A percentile compares a stretch with the other conserved stretches of the same genome.
phyloP scores from a whole-genome alignment of 2,888 invertebrate genomes.

The Muscina levida region DNA sequence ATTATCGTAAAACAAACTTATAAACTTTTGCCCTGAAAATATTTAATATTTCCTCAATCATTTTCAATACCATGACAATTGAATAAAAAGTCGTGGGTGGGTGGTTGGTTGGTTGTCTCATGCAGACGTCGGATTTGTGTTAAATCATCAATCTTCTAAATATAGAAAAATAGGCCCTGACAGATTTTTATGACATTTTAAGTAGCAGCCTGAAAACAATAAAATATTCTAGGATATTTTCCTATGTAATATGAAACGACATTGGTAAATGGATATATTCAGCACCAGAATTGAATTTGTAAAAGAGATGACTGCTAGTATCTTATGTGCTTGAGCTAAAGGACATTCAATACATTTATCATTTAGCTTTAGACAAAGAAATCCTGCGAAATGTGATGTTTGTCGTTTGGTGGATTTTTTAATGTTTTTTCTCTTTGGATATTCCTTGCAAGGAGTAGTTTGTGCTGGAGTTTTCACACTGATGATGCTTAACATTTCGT shows the following conservation, averaged over 20 bases:
- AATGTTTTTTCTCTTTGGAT: background rate
- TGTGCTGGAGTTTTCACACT: background rate
- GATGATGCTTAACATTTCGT: constrained; percentile 39
- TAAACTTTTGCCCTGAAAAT: no score
- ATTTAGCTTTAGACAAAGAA: background rate
- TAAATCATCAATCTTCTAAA: constrained; percentile 48
- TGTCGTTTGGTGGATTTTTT: constrained; percentile 6
- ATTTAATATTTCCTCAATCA: no score
- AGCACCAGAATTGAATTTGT: no score
- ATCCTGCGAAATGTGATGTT: background rate
- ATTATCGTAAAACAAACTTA: no score
- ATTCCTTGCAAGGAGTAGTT: background rate
- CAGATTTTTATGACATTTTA: constrained; percentile 62
- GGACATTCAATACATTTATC: constrained; percentile 32
- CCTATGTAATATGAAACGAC: background rate
- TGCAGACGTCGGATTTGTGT: constrained; percentile 4
- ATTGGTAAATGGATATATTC: background rate
- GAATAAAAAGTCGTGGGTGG: background rate
- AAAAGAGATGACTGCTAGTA: no score
- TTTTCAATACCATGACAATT: no score
- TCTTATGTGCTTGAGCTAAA: background rate
- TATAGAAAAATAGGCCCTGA: constrained; percentile 31
- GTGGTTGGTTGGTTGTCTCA: background rate
- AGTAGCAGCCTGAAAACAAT: constrained; percentile 27
- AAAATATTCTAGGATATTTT: background rate